Percentiles rank a stretch among this genome's conserved stretches.
These are phyloP conservation scores for Lasaia peninsularis DNA, from an alignment of 1,140 invertebrate species.

Conservation along the genomic window DNA sequence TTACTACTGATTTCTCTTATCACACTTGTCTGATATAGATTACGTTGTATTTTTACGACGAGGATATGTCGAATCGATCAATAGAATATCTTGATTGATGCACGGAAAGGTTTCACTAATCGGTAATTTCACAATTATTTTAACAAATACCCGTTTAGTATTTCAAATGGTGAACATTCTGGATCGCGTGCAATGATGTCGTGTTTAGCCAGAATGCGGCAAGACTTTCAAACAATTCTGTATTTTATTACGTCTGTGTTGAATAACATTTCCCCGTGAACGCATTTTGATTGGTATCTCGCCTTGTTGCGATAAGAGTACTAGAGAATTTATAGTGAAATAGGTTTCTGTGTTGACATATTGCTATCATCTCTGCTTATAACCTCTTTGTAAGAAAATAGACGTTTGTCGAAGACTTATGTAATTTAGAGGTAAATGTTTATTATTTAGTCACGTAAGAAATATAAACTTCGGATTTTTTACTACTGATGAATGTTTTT, in stretches of 20 bases:
- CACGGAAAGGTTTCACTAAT: not conserved
- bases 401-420: no score
- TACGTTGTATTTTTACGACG: not conserved
- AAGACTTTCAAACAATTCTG: constrained; percentile 20
- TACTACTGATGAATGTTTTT: no score
- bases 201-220: constrained; percentile 22
- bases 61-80: not conserved
- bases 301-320: not conserved
- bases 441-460: no score
- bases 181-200: constrained; percentile 23
- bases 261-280: constrained; percentile 18
- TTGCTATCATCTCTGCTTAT: not conserved
- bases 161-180: constrained; percentile 1
- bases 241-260: constrained; percentile 13
- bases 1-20: not conserved
- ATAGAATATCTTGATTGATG: not conserved
- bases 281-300: not conserved
- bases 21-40: not conserved
- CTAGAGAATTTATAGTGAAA: not conserved
- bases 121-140: not conserved
- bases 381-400: not conserved
- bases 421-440: no score
- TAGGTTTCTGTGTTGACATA: not conserved
- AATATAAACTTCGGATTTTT: no score
- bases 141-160: not conserved